These are phyloP conservation scores for Hemistola chrysoprasaria DNA, from an alignment of 2,888 invertebrate species.

Conservation along the genomic window DNA sequence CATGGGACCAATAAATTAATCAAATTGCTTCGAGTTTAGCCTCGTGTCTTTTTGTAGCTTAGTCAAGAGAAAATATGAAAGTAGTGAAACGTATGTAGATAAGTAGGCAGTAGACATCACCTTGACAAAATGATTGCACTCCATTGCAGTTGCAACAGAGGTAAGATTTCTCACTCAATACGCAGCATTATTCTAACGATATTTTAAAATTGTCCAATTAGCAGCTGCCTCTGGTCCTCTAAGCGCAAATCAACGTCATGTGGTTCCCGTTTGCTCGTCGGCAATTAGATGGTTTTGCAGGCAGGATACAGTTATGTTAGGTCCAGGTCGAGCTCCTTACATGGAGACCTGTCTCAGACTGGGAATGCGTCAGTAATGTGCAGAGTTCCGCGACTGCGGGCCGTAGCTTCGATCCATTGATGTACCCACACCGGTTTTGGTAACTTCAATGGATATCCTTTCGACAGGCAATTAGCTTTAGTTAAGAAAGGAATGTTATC, in stretches of 20 bases:
- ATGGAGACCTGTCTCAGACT: constrained; percentile 59
- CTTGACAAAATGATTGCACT: not conserved
- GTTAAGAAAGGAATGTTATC: constrained; percentile 20
- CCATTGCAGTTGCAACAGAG: no score
- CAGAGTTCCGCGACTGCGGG: constrained; percentile 32
- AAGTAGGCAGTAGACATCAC: not conserved
- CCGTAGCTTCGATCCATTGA: constrained; percentile 21
- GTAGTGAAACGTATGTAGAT: not conserved
- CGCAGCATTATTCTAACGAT: constrained; percentile 7
- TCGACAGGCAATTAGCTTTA: constrained; percentile 26
- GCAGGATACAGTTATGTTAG: constrained; percentile 66
- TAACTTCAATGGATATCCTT: constrained; percentile 22
- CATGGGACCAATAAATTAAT: no score
- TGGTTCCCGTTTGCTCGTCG: constrained; percentile 41
- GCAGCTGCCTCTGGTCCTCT: constrained; percentile 21
- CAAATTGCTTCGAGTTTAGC: no score
- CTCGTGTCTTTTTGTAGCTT: no score
- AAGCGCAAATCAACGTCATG: constrained; percentile 32
- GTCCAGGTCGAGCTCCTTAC: constrained; percentile 62
- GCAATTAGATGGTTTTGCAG: constrained; percentile 65
- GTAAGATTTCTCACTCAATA: no score
- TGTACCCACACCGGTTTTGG: constrained; percentile 34
- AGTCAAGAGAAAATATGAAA: no score
- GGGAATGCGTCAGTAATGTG: constrained; percentile 68
- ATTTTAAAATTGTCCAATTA: constrained; percentile 30